Base-by-base conservation (phyloP, 64 coral and sea anemone species). In the Montipora foliosa region DNA sequence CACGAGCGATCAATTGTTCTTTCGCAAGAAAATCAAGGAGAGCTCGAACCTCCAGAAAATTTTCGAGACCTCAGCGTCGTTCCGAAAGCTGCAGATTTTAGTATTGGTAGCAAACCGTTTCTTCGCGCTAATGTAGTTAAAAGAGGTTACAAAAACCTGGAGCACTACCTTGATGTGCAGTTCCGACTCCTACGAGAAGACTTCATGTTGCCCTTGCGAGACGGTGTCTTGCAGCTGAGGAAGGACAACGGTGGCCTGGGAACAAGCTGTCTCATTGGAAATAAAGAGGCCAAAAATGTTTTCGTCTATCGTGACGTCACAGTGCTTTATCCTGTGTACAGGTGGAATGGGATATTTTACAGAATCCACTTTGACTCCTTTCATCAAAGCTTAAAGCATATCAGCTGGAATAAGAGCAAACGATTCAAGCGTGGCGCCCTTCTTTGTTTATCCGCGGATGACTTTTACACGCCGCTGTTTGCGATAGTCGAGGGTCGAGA, bases 151-250 rank as follows among this genome's bases (percentile, higher is more conserved):
- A 14, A 78, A 46, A 49, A 91, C 66, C 61, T 90, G 12, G 82
- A 95, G 46, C 96, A 98, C 51, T 98, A 98, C 20, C 82, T 98
- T 19, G 96, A 98, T 76, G 94, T 98, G 14, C 96, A 98, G 83
- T 98, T 98, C 51, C 91, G 96, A 47, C 79, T 98, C 46, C 71
- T 98, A 2, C 61, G 96, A 25, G 96, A 98, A 80, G 96, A 98
- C 81, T 98, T 93, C 29, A 51, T 98, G 57, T 72, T 87, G 24
- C 94, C 96, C 1, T 50, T 98, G 14, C 91, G 96, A 89, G 83
- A 77, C 13, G 70, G 90, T 6, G 61, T 92, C 87, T 44, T 45
- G 88, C 77, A 93, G 86, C 67, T 92, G 61, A 46, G 78, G 82
- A 24, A 61, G 22, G 53, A 91, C 48, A 5, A 53, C 8, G 45